Evolutionary conservation across 2,888 invertebrate genomes (phyloP), one percentile per base, ranked within the genome.

Genomic region (Caenorhabditis sp.): DNA sequence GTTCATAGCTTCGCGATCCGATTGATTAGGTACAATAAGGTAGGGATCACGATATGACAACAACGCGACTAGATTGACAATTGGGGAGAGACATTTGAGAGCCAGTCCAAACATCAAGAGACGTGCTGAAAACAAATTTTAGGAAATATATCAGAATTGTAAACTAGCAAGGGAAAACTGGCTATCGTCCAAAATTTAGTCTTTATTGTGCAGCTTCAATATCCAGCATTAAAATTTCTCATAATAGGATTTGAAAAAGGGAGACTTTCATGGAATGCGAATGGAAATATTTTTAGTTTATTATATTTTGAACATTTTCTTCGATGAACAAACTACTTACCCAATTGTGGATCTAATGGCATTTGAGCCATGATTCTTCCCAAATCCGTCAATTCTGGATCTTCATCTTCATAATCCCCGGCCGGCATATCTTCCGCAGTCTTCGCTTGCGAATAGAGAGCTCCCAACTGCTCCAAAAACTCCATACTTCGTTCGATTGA

Each of bases 21-120:
- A 70, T 8, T 52, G 17, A 1, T 25, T 7, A n/a, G 76, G 58
- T 14, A 77, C n/a, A n/a, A n/a, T 62, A 12, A 89, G 59, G 83
- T 90, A 90, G 26, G 90, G 90, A 84, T 91, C 92, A 90, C 91
- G 91, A 87, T 92, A 92, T 0, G 95, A 93, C 80, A 96, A 90
- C 77, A 92, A 92, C 87, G 95, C 93, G 0, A 94, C 94, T 52
- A 99, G 93, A 1, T 95, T 95, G 65, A 95, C 89, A 36, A 97
- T 91, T 1, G 97, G 96, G 88, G 95, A 95, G 43, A 96, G 90
- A 88, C 97, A 99, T 88, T 94, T 94, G 80, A 96, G 91, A 2
- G 95, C 93, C 52, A 95, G 92, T 0, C 94, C 92, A 88, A 94
- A 95, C 0, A 99, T 89, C 70, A 99, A 89, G 92, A 95, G 94